Conservation (phyloP, 1,140 invertebrate genomes). For the Batillaria attramentaria region DNA sequence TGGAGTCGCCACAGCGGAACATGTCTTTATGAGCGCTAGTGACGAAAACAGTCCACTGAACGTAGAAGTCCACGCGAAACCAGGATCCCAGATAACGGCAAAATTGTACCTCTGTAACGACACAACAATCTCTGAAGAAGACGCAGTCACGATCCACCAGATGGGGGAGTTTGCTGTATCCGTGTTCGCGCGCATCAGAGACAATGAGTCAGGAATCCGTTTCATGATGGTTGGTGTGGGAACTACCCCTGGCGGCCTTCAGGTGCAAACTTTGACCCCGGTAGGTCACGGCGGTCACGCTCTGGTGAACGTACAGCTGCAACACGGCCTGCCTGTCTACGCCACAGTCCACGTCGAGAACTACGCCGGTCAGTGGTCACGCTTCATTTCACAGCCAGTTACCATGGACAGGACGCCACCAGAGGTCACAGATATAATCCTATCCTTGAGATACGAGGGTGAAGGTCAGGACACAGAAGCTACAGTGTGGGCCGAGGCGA, state of each 20-base stretch:
- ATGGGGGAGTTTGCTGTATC: conserved; percentile 27
- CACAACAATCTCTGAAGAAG: neutral
- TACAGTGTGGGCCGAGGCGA: neutral
- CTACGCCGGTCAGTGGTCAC: conserved; percentile 28
- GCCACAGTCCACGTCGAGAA: conserved; percentile 35
- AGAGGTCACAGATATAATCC: neutral
- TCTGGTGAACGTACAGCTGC: conserved; percentile 26
- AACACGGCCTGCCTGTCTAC: conserved; percentile 36
- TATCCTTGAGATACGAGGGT: conserved; percentile 27
- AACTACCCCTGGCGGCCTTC: conserved; percentile 35
- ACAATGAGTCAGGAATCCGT: conserved; percentile 40
- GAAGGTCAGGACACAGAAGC: neutral
- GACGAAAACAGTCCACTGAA: neutral
- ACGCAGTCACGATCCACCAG: conserved; percentile 13
- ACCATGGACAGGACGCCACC: conserved; percentile 42
- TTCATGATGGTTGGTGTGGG: conserved; percentile 36
- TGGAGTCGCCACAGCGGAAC: neutral
- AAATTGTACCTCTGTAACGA: neutral
- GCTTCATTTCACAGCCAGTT: conserved; percentile 35
- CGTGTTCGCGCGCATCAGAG: conserved; percentile 31
- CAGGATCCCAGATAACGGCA: neutral
- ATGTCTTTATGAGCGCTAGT: neutral
- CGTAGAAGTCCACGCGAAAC: neutral
- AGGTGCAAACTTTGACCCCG: conserved; percentile 23
- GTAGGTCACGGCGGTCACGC: conserved; percentile 24